Percentiles rank a stretch among this genome's conserved stretches.
Evolutionary conservation across 2,888 invertebrate genomes (phyloP).

Genomic region (Falcaria lacertinaria): DNA sequence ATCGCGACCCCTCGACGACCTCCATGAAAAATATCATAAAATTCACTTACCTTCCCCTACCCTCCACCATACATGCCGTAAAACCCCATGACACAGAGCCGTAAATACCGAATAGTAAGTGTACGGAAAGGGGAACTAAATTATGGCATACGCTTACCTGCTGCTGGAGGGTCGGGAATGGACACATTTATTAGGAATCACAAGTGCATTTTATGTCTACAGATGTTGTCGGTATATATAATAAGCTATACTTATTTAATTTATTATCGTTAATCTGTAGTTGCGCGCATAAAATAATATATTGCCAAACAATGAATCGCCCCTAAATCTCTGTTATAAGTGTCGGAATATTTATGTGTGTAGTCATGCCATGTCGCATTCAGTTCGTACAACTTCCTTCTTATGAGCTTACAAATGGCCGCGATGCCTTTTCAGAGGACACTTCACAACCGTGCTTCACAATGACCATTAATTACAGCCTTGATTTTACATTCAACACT

Average conservation of each 20-base stretch:
- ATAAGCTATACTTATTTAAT: no score
- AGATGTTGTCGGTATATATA: no score
- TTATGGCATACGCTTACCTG: no score
- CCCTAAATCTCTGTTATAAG: no score
- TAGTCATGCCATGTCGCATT: slow-evolving; percentile 36
- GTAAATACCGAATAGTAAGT: slow-evolving; percentile 35
- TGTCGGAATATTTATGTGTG: no score
- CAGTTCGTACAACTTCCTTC: slow-evolving; percentile 26
- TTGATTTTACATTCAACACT: background rate
- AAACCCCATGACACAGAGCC: slow-evolving; percentile 52
- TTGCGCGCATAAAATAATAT: no score
- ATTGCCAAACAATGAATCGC: no score
- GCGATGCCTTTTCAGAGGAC: background rate
- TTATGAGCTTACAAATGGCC: slow-evolving; percentile 7
- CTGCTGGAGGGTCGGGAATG: no score
- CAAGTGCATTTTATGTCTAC: no score
- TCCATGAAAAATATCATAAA: slow-evolving; percentile 26
- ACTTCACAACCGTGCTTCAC: background rate
- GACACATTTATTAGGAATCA: no score
- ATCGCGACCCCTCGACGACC: slow-evolving; percentile 14
- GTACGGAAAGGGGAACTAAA: no score
- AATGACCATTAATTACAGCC: background rate
- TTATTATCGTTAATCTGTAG: no score
- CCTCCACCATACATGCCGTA: slow-evolving; percentile 20
- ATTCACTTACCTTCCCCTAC: slow-evolving; percentile 28